Conservation (phyloP, 2,888 invertebrate genomes). For the Lordiphosa andalusiaca region DNA sequence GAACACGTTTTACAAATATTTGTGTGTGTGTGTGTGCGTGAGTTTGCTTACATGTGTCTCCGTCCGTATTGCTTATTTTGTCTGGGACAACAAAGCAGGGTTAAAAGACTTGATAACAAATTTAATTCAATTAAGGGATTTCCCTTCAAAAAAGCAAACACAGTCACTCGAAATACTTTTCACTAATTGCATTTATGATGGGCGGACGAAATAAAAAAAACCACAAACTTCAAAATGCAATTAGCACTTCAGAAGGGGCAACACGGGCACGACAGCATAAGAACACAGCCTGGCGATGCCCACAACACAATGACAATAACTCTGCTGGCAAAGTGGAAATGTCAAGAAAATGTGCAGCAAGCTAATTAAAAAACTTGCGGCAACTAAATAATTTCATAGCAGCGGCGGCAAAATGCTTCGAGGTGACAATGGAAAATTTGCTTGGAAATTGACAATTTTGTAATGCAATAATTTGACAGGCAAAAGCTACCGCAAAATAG, state of each 20-base stretch:
- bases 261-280: slow-evolving; percentile 7
- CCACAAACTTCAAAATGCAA: slow-evolving; percentile 55
- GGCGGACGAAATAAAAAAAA: slow-evolving; percentile 40
- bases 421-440: slow-evolving; percentile 44
- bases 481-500: slow-evolving; percentile 19
- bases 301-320: slow-evolving; percentile 32
- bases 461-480: slow-evolving; percentile 48
- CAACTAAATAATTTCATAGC: slow-evolving; percentile 48
- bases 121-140: slow-evolving; percentile 51
- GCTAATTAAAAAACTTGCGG: slow-evolving; percentile 66
- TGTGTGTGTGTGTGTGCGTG: slow-evolving; percentile 21
- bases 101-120: slow-evolving; percentile 28
- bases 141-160: not conserved
- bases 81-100: slow-evolving; percentile 12
- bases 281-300: not conserved
- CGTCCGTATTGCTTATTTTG: slow-evolving; percentile 41
- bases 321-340: slow-evolving; percentile 44
- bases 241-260: slow-evolving; percentile 50
- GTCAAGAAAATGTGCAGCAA: slow-evolving; percentile 60
- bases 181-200: slow-evolving; percentile 60
- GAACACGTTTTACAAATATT: slow-evolving; percentile 67
- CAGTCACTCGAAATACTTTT: slow-evolving; percentile 37
- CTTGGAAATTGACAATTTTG: slow-evolving; percentile 53
- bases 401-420: slow-evolving; percentile 8
- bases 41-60: slow-evolving; percentile 16